These are phyloP conservation scores for Leptosomus discolor DNA, from an alignment of 2,113 vertebrate species.

Conservation along the genomic window DNA sequence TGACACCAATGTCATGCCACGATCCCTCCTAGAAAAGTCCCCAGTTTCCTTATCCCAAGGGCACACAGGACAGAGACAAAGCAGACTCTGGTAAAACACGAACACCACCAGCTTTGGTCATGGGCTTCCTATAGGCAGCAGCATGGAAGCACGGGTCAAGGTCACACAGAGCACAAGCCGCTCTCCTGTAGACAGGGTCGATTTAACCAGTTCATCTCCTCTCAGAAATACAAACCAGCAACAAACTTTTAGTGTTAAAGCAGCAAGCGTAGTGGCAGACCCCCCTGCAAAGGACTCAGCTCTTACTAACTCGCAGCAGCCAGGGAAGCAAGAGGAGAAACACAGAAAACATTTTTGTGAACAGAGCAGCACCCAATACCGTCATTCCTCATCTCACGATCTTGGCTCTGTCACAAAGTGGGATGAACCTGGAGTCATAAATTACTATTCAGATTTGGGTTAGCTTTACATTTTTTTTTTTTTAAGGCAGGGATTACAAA, in stretches of 20 bases:
- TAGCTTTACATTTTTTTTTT: not conserved
- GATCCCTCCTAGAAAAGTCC: not conserved
- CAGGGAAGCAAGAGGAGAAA: not conserved
- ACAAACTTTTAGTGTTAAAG: not conserved
- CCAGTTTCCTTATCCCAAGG: not conserved
- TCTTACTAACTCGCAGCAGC: not conserved
- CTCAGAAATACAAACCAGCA: not conserved
- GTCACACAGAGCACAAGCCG: accelerated
- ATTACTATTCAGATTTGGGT: conserved; percentile 2
- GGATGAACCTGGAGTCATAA: not conserved
- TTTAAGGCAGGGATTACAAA: conserved; percentile 26
- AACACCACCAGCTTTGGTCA: not conserved
- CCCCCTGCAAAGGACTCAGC: not conserved
- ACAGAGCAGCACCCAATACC: not conserved
- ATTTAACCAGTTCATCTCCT: not conserved
- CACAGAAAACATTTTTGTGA: not conserved
- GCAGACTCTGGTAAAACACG: not conserved
- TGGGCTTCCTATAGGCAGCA: not conserved
- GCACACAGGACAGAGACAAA: not conserved
- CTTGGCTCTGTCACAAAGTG: conserved; percentile 1
- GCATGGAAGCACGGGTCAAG: not conserved
- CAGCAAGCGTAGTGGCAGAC: not conserved
- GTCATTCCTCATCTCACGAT: not conserved
- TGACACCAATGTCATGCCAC: not conserved
- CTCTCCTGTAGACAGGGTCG: not conserved